These are phyloP conservation scores for Acyrthosiphon pisum DNA, from an alignment of 1,140 invertebrate genomes.

Conservation along the genomic window DNA sequence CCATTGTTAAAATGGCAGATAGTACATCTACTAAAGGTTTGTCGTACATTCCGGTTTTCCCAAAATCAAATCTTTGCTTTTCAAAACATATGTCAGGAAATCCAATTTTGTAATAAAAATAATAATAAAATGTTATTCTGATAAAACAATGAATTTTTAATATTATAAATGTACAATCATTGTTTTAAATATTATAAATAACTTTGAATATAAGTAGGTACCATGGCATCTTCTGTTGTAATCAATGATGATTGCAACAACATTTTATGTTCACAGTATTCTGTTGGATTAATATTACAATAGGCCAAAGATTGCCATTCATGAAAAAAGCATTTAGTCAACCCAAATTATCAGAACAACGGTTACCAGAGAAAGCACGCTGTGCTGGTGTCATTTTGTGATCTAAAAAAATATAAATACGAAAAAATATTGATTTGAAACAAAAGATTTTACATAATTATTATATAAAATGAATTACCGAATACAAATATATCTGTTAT, in stretches of 20 bases:
- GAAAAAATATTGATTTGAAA: neutral
- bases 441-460: neutral
- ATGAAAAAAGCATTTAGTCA: constrained; percentile 91
- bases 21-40: constrained; percentile 86
- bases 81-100: constrained; percentile 89
- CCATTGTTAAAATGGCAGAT: constrained; percentile 84
- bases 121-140: no score
- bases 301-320: constrained; percentile 81
- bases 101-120: constrained; percentile 76
- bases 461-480: constrained; percentile 38
- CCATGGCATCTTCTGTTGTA: constrained; percentile 89
- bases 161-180: neutral
- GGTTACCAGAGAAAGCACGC: constrained; percentile 80
- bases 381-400: constrained; percentile 77
- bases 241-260: constrained; percentile 86
- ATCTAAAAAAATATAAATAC: constrained; percentile 64
- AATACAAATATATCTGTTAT: constrained; percentile 62
- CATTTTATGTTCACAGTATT: constrained; percentile 91
- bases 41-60: constrained; percentile 65
- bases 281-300: constrained; percentile 81
- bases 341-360: constrained; percentile 93
- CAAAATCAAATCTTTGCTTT: constrained; percentile 76
- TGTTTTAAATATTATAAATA: neutral
- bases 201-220: neutral
- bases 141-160: constrained; percentile 58